Percentiles rank a stretch among this genome's conserved stretches.
phyloP scores from a whole-genome alignment of 1,140 invertebrate species.

The Acyrthosiphon pisum region DNA sequence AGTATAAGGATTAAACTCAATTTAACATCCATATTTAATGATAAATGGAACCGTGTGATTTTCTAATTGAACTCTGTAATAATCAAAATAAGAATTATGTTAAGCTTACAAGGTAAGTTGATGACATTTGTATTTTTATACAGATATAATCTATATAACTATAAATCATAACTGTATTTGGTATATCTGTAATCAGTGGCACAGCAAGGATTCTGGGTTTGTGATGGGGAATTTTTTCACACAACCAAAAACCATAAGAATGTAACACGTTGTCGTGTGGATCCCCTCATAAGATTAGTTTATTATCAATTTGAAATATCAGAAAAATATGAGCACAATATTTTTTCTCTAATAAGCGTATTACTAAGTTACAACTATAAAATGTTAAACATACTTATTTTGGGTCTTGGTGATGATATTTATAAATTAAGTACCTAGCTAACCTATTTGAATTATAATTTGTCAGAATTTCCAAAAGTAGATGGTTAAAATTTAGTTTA shows the following conservation, averaged over 20 bases:
- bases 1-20: slow-evolving; percentile 24
- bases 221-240: too few relatives aligned
- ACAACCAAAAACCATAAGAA: too few relatives aligned
- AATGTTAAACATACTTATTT: too few relatives aligned
- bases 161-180: background rate
- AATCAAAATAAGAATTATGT: background rate
- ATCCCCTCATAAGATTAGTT: background rate
- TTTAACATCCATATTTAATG: background rate
- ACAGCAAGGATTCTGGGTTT: too few relatives aligned
- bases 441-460: too few relatives aligned
- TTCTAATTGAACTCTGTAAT: background rate
- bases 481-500: too few relatives aligned
- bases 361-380: too few relatives aligned
- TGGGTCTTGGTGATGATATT: too few relatives aligned
- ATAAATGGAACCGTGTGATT: background rate
- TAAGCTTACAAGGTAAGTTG: background rate
- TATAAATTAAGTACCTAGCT: too few relatives aligned
- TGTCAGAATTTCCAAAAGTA: too few relatives aligned
- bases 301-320: background rate
- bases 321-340: background rate
- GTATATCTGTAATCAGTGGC: background rate
- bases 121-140: background rate
- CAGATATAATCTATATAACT: background rate
- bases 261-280: too few relatives aligned
- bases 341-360: too few relatives aligned